Evolutionary conservation across 2,797 vertebrate species (phyloP), one percentile per base, ranked within the genome.

Genomic region (Huso huso): DNA sequence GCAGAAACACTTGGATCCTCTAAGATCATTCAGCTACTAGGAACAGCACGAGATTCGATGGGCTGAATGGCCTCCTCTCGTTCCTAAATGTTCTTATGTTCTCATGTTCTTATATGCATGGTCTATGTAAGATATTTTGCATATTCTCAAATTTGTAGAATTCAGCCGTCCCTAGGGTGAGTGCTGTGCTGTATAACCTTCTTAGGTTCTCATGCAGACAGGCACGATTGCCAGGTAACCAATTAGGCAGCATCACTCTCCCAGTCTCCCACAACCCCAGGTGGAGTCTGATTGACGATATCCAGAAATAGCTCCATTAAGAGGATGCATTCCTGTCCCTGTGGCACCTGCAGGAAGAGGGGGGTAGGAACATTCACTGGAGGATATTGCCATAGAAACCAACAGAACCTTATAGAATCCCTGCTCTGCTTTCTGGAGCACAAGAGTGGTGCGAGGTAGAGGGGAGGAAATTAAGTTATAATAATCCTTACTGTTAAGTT

Each of bases 351-450:
- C 72, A 66, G 64, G 69, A 71, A 70, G 70, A 79, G 75, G 74
- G 81, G 74, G 76, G 72, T 76, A 74, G 69, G 59, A 74, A 74
- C 76, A 77, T 80, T 80, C 64, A 59, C 71, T 73, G 55, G 55
- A 84, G 78, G 70, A 74, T 63, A 87, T 91, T 89, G 74, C 87
- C 84, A 91, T 90, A 87, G 90, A 80, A 88, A 91, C 23, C 23
- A 37, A 37, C 23, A 37, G 23, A 37, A 37, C 89, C 70, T 80
- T 76, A 81, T 79, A 72, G 82, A 76, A 77, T 79, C 77, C 76
- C 78, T 74, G 70, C 68, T 68, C 62, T 76, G 69, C 67, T 79
- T 71, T 84, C 78, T 78, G 73, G 74, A 81, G 57, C 49, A 50
- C 48, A 49, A 48, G 62, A 7, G 15, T 59, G 49, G 51, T 15